A percentile compares a stretch with the other conserved stretches of the same genome.
Evolutionary conservation across 2,113 vertebrate species (phyloP).

Genomic region (Psilopsiagon aurifrons): DNA sequence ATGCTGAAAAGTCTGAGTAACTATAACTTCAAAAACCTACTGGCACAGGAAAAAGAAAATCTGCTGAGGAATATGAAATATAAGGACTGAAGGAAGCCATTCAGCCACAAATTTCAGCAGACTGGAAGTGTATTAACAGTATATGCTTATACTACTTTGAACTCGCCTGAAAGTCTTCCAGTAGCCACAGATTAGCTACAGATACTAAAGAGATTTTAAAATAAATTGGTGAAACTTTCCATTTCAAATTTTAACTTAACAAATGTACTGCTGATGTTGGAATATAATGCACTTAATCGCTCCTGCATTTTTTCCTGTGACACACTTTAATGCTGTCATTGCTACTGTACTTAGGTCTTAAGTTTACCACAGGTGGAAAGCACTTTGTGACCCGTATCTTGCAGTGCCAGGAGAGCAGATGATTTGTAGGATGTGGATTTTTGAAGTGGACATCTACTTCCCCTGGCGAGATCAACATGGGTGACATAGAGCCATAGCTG

Average conservation of each 20-base stretch:
- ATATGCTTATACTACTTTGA: neutral
- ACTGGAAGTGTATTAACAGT: neutral
- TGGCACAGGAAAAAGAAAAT: fast-evolving
- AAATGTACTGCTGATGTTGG: neutral
- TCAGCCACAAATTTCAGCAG: neutral
- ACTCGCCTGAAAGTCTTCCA: neutral
- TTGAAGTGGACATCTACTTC: neutral
- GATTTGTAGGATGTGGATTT: neutral
- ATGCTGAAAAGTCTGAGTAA: neutral
- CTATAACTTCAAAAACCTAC: neutral
- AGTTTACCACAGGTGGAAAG: neutral
- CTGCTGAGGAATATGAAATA: neutral
- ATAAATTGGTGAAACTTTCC: neutral
- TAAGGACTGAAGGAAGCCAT: neutral
- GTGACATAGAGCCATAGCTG: neutral
- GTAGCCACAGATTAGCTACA: neutral
- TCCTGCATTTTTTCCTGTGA: neutral
- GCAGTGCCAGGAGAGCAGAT: neutral
- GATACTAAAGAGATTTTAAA: neutral
- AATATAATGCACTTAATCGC: neutral
- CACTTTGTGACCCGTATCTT: neutral
- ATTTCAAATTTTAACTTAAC: neutral
- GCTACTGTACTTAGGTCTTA: neutral
- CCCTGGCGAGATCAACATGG: neutral
- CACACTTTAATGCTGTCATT: neutral